Evolutionary conservation across 2,797 vertebrate species (phyloP).

Genomic region (Sebastes paucispinis): DNA sequence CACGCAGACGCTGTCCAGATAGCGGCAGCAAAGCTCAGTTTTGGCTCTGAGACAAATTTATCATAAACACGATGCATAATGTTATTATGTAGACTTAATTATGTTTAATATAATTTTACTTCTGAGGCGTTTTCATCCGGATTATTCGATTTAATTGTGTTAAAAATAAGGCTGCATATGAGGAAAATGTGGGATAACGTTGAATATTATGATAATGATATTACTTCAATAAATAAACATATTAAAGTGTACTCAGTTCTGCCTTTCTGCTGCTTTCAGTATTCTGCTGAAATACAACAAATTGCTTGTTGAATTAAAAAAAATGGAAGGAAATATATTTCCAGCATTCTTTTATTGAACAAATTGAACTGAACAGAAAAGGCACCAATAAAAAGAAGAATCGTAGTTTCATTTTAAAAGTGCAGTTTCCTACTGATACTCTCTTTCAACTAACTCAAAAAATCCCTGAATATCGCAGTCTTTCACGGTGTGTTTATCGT

Average conservation of each 20-base stretch:
- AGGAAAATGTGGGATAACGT: background rate
- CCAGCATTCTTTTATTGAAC: too few species aligned
- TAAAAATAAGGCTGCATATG: background rate
- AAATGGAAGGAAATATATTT: too few species aligned
- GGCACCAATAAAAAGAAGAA: background rate
- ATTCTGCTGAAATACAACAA: background rate
- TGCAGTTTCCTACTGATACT: background rate
- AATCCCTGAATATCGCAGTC: too few species aligned
- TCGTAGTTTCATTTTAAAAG: too few species aligned
- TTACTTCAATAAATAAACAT: background rate
- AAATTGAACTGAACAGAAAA: background rate
- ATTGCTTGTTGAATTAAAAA: background rate
- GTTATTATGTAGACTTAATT: background rate
- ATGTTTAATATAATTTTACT: background rate
- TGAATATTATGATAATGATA: too few species aligned
- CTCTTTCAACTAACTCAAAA: background rate
- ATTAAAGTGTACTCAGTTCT: background rate
- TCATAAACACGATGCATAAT: background rate
- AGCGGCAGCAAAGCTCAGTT: slow-evolving; percentile 10
- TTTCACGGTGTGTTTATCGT: rapidly evolving
- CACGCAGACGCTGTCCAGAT: slow-evolving; percentile 12
- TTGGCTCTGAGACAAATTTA: background rate
- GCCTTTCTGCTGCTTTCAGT: background rate
- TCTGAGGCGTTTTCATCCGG: background rate
- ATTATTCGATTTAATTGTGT: background rate